phyloP scores from a whole-genome alignment of 2,797 vertebrate genomes.

The Cirrhinus mrigala region DNA sequence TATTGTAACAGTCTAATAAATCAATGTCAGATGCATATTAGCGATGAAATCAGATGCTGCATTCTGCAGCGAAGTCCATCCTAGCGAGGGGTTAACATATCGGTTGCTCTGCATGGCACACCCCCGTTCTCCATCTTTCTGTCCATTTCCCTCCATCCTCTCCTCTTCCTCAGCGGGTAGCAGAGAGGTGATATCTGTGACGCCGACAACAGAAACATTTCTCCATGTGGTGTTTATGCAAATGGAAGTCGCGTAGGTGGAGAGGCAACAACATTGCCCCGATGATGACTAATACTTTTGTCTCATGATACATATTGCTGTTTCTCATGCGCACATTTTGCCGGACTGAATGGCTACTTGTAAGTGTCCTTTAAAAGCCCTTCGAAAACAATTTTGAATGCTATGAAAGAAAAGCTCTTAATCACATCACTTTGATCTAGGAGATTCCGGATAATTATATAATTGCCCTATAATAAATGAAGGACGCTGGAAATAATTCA shows the following conservation, averaged over 20 bases:
- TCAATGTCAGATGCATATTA: constrained; percentile 8
- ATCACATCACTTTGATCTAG: constrained; percentile 16
- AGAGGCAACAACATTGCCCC: constrained; percentile 58
- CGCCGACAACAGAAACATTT: constrained; percentile 58
- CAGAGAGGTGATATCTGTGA: constrained; percentile 60
- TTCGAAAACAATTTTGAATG: not conserved
- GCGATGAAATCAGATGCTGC: constrained; percentile 7
- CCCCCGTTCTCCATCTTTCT: constrained; percentile 40
- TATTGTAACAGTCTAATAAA: constrained; percentile 8
- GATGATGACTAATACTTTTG: constrained; percentile 59
- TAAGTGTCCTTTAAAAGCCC: constrained; percentile 9
- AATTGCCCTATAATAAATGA: constrained; percentile 5
- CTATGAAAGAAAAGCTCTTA: constrained; percentile 11
- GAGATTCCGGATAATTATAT: constrained; percentile 17
- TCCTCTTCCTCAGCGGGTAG: constrained; percentile 42
- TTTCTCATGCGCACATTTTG: constrained; percentile 24
- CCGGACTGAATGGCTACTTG: constrained; percentile 9
- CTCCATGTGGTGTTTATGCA: constrained; percentile 67
- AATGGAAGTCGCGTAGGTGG: constrained; percentile 67
- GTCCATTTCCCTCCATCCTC: constrained; percentile 34
- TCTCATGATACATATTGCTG: constrained; percentile 31
- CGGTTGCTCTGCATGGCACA: constrained; percentile 23
- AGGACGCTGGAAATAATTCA: constrained; percentile 4
- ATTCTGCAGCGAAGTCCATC: not conserved
- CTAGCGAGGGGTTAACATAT: constrained; percentile 36